Percentiles rank a stretch among this genome's conserved stretches.
Conservation (phyloP, 2,113 vertebrate genomes). For the Lagopus leucura region DNA sequence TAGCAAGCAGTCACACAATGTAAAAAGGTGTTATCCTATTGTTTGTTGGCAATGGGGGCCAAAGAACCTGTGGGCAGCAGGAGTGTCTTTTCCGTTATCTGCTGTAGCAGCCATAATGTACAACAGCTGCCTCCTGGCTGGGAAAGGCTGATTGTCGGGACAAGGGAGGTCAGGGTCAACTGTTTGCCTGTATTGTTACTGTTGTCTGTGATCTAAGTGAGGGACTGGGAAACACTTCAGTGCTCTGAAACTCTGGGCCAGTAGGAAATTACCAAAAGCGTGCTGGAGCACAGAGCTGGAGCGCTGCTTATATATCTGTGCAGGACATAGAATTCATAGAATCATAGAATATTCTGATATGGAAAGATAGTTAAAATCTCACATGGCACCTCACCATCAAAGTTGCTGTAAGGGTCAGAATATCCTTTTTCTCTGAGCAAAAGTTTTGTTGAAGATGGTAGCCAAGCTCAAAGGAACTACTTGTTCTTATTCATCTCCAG, state of each 20-base stretch:
- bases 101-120: neutral
- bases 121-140: neutral
- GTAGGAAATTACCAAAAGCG: neutral
- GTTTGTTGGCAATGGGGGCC: neutral
- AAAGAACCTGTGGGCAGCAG: neutral
- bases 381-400: neutral
- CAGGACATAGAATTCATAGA: neutral
- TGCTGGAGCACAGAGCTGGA: neutral
- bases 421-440: neutral
- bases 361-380: neutral
- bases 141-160: neutral
- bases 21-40: neutral
- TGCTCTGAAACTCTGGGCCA: neutral
- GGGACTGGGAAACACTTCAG: neutral
- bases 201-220: neutral
- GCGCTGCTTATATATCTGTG: neutral
- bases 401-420: neutral
- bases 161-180: neutral
- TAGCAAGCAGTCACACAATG: neutral
- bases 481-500: neutral
- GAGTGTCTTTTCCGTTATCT: neutral
- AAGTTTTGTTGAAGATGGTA: neutral
- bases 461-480: neutral
- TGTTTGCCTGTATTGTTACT: neutral
- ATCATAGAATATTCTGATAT: neutral